Percentiles rank a stretch among this genome's conserved stretches.
Evolutionary conservation across 2,113 vertebrate species (phyloP).

Genomic region (Dicrurus megarhynchus): DNA sequence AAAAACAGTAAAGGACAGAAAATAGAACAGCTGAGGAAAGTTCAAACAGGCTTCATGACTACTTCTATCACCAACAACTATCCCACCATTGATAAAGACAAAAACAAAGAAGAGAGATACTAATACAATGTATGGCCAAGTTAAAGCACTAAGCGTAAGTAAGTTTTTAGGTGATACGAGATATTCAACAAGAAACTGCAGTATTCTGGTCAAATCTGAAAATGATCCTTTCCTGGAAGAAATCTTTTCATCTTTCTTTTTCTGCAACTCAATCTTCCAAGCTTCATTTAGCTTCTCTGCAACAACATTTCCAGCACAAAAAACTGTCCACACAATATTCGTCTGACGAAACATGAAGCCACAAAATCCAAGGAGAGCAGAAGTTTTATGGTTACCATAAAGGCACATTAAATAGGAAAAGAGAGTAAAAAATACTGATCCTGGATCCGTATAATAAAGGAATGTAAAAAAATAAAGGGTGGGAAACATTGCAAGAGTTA

Average conservation of each 20-base stretch:
- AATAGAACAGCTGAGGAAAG: conserved; percentile 93
- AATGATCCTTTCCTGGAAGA: conserved; percentile 67
- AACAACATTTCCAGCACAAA: conserved; percentile 86
- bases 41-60: conserved; percentile 91
- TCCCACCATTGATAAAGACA: conserved; percentile 82
- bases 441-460: conserved; percentile 94
- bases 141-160: conserved; percentile 64
- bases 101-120: conserved; percentile 78
- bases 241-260: conserved; percentile 86
- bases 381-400: conserved; percentile 89
- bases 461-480: conserved; percentile 97
- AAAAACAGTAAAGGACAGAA: conserved; percentile 84
- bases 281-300: conserved; percentile 84
- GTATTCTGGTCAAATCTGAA: conserved; percentile 69
- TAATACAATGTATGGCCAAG: conserved; percentile 85
- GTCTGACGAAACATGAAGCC: conserved; percentile 94
- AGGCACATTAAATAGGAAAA: conserved; percentile 96
- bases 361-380: conserved; percentile 87
- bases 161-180: conserved; percentile 68
- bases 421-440: conserved; percentile 93
- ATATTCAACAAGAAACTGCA: conserved; percentile 77
- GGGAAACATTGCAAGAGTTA: conserved; percentile 88
- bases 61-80: conserved; percentile 89
- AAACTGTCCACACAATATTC: conserved; percentile 91
- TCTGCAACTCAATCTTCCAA: conserved; percentile 82